These are phyloP conservation scores for Tapera naevia DNA, from an alignment of 2,797 vertebrate species.

Conservation along the genomic window DNA sequence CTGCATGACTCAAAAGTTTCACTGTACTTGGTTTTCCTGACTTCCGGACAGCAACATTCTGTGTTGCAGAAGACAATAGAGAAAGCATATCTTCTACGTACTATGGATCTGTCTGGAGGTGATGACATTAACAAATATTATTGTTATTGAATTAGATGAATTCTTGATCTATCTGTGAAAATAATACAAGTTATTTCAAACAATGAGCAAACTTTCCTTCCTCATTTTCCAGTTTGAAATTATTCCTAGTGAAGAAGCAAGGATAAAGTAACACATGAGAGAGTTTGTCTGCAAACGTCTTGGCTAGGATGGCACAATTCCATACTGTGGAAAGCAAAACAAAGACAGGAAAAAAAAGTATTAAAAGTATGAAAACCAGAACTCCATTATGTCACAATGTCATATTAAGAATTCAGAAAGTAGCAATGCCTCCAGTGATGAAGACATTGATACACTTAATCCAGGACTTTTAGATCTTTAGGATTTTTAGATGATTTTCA, in stretches of 20 bases:
- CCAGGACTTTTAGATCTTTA: neutral
- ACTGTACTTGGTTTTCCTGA: neutral
- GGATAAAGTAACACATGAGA: neutral
- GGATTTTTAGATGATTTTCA: neutral
- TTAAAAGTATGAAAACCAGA: neutral
- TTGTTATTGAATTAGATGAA: neutral
- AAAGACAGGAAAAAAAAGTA: neutral
- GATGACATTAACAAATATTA: neutral
- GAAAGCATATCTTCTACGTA: neutral
- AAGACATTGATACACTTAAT: neutral
- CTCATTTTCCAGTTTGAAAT: neutral
- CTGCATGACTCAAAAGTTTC: neutral
- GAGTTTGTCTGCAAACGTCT: neutral
- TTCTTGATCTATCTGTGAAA: neutral
- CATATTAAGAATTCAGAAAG: neutral
- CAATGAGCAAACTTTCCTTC: neutral
- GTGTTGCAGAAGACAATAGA: neutral
- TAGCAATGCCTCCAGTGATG: neutral
- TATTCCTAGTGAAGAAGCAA: neutral
- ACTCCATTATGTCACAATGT: neutral
- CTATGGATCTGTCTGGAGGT: neutral
- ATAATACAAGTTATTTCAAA: neutral
- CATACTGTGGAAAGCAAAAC: neutral
- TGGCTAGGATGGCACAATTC: neutral
- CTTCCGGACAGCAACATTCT: neutral